A percentile compares a stretch with the other conserved stretches of the same genome.
phyloP scores from a whole-genome alignment of 2,113 vertebrate species.

The Nothocercus nigrocapillus region DNA sequence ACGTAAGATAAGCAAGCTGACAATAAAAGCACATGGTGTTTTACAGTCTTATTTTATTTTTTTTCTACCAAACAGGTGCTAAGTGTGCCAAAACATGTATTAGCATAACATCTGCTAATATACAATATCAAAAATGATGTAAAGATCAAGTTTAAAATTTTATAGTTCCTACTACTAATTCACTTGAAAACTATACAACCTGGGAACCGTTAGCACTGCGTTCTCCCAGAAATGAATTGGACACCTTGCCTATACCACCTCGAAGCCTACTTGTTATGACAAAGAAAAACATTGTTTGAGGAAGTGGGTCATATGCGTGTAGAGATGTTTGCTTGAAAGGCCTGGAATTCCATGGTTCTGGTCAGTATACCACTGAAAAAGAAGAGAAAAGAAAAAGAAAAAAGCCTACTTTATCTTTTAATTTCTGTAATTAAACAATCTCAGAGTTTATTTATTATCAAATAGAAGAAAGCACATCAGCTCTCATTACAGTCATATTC shows the following conservation, averaged over 20 bases:
- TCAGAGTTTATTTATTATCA: not conserved
- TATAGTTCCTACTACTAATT: not conserved
- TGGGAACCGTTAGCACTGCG: not conserved
- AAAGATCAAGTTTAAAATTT: conserved; percentile 54
- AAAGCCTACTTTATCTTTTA: not conserved
- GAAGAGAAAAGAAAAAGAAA: not conserved
- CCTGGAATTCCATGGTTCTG: conserved; percentile 88
- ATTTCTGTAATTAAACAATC: not conserved
- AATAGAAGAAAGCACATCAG: not conserved
- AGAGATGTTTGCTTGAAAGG: conserved; percentile 86
- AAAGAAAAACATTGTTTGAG: conserved; percentile 90
- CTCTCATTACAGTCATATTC: conserved; percentile 3
- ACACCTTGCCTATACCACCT: not conserved
- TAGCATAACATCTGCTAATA: conserved; percentile 18
- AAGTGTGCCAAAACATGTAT: conserved; percentile 16
- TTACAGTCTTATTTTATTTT: conserved; percentile 62
- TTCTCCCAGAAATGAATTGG: not conserved
- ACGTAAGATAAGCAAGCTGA: not conserved
- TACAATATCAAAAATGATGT: conserved; percentile 47
- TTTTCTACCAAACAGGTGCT: conserved; percentile 16
- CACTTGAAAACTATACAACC: conserved; percentile 19
- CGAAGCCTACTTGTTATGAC: conserved; percentile 39
- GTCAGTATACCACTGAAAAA: conserved; percentile 96
- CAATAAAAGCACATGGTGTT: not conserved
- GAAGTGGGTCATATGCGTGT: conserved; percentile 93